phyloP scores from a whole-genome alignment of 2,888 invertebrate genomes.

The Melanophora roralis region DNA sequence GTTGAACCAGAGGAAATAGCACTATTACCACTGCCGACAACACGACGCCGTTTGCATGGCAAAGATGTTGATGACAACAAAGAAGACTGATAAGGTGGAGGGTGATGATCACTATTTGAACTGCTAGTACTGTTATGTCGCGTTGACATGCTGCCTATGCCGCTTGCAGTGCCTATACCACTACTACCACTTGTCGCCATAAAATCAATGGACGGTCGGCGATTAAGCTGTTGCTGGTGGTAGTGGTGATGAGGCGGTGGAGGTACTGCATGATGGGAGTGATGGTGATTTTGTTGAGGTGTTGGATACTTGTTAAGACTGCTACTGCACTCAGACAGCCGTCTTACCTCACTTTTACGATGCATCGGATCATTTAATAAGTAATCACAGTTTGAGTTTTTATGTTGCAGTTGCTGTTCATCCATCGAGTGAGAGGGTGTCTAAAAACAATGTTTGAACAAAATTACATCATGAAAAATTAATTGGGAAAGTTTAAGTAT shows the following conservation, averaged over 20 bases:
- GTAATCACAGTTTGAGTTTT: constrained; percentile 77
- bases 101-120: constrained; percentile 66
- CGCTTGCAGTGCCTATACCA: constrained; percentile 57
- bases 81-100: constrained; percentile 62
- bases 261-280: constrained; percentile 67
- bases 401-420: constrained; percentile 63
- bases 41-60: constrained; percentile 80
- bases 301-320: constrained; percentile 66
- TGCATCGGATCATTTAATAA: constrained; percentile 72
- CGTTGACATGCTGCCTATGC: constrained; percentile 59
- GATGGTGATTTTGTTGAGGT: constrained; percentile 65
- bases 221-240: constrained; percentile 73
- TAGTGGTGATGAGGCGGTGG: constrained; percentile 64
- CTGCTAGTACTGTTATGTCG: constrained; percentile 70
- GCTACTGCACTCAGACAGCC: constrained; percentile 77
- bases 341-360: constrained; percentile 78
- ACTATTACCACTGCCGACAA: constrained; percentile 70
- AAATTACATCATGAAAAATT: not conserved
- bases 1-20: constrained; percentile 49
- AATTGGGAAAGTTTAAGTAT: not conserved
- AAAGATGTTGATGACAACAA: constrained; percentile 66
- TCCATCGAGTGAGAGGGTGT: constrained; percentile 68
- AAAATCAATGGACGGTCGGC: constrained; percentile 79
- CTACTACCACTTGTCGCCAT: constrained; percentile 67
- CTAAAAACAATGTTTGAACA: constrained; percentile 64